A percentile compares a stretch with the other conserved stretches of the same genome.
These are phyloP conservation scores for Galbula dea DNA, from an alignment of 2,113 vertebrate genomes.

Conservation along the genomic window DNA sequence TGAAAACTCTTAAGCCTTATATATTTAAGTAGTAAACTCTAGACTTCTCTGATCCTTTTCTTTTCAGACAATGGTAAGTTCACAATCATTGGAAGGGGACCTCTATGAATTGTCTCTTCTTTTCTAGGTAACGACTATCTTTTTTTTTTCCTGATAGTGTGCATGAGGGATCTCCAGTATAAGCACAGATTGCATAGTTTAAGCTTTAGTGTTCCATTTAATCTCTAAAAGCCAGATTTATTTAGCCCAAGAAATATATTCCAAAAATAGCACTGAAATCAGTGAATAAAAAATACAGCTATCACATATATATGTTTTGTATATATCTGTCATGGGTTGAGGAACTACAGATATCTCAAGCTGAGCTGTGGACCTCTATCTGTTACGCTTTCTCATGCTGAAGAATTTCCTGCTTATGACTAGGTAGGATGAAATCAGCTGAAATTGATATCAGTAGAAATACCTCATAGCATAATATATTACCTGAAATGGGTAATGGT, in stretches of 20 bases:
- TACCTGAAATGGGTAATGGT: constrained; percentile 1
- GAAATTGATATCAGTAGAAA: neutral
- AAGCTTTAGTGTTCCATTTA: neutral
- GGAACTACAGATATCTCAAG: neutral
- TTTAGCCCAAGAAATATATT: neutral
- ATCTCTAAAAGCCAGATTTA: neutral
- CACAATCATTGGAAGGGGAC: neutral
- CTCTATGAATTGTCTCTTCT: neutral
- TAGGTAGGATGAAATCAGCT: neutral
- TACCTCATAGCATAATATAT: neutral
- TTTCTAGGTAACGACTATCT: neutral
- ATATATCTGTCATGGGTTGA: neutral
- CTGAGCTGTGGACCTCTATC: neutral
- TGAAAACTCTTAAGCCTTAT: neutral
- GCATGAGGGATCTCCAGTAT: neutral
- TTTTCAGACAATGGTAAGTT: neutral
- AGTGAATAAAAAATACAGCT: neutral
- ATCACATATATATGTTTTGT: neutral
- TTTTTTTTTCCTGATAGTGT: neutral
- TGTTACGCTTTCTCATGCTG: neutral
- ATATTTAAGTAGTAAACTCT: neutral
- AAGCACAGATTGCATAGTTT: neutral
- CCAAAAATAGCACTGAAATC: neutral
- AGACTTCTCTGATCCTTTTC: neutral
- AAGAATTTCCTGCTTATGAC: neutral